A percentile compares a stretch with the other conserved stretches of the same genome.
Conservation (phyloP, 2,797 vertebrate species). For the Epinephelus awoara region DNA sequence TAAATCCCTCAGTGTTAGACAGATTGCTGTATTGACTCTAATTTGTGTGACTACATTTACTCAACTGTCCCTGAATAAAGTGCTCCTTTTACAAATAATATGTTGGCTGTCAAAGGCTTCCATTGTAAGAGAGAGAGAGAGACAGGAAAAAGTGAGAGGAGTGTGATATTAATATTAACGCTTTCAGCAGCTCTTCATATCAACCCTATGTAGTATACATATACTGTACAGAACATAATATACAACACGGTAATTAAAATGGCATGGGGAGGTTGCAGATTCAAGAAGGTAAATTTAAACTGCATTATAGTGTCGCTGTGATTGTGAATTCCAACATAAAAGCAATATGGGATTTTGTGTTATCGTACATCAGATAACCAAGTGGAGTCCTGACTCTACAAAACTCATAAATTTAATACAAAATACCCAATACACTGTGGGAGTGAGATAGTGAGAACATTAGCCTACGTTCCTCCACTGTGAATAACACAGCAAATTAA, state of each 20-base stretch:
- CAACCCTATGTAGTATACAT: background rate
- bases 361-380: slow-evolving; percentile 12
- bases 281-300: background rate
- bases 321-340: background rate
- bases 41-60: slow-evolving; percentile 11
- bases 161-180: background rate
- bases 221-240: no score
- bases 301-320: background rate
- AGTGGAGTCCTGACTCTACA: no score
- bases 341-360: background rate
- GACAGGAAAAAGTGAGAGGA: no score
- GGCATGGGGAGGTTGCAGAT: background rate
- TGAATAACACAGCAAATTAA: background rate
- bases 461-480: background rate
- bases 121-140: background rate
- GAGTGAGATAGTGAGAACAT: background rate
- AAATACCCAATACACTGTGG: background rate
- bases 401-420: no score
- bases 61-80: background rate
- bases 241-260: no score
- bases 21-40: background rate
- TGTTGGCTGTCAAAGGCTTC: background rate
- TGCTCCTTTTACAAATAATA: background rate
- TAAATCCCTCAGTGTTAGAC: background rate
- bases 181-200: background rate